phyloP scores from a whole-genome alignment of 2,888 invertebrate genomes.

The Clitarchus hookeri region DNA sequence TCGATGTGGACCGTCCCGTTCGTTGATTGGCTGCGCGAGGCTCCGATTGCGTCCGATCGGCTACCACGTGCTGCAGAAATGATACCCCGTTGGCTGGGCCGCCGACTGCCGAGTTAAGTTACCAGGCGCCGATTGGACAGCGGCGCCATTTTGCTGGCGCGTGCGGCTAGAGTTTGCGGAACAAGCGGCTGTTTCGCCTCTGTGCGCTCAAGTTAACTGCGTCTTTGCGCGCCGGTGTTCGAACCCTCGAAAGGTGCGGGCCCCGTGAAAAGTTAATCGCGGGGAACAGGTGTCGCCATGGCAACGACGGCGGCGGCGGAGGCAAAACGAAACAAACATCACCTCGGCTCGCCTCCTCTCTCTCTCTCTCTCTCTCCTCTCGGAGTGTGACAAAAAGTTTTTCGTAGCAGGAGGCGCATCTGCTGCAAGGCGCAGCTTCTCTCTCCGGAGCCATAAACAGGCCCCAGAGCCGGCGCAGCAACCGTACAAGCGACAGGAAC shows the following conservation, averaged over 20 bases:
- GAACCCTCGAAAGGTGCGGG: not conserved
- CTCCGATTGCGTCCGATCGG: too few relatives aligned
- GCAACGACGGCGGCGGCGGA: constrained; percentile 22
- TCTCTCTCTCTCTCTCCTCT: not conserved
- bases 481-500: not conserved
- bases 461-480: not conserved
- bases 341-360: not conserved
- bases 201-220: too few relatives aligned
- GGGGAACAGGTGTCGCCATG: constrained; percentile 36
- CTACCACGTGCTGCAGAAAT: too few relatives aligned
- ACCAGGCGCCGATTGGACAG: too few relatives aligned
- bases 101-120: too few relatives aligned
- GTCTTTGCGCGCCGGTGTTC: not conserved
- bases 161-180: too few relatives aligned
- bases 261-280: constrained; percentile 33
- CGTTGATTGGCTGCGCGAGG: too few relatives aligned
- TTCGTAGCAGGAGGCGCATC: constrained; percentile 21
- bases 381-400: constrained; percentile 19
- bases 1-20: too few relatives aligned
- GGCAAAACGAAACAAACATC: constrained; percentile 17
- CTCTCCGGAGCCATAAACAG: constrained; percentile 14
- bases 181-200: too few relatives aligned
- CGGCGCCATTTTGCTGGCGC: too few relatives aligned
- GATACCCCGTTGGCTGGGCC: too few relatives aligned
- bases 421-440: constrained; percentile 15